Base-by-base conservation (phyloP, 2,888 invertebrate genomes). In the Mythimna loreyi region DNA sequence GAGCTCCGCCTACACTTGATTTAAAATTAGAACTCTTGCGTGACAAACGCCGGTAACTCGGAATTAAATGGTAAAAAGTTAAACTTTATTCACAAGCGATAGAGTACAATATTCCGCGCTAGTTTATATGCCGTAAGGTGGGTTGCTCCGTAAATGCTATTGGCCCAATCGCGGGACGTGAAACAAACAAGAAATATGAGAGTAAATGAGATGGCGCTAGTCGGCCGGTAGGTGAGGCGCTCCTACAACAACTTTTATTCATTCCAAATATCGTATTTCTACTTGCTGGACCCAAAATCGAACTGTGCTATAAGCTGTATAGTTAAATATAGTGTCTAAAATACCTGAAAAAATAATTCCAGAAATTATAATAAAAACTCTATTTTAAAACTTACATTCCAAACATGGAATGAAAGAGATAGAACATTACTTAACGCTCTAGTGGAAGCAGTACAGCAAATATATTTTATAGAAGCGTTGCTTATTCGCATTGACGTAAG, bases 1-100 rank as follows among this genome's bases (percentile, higher is more conserved):
- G 92, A 92, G 93, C 96, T 94, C 96, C 96, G 96, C 96, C 96
- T 96, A 96, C 96, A 94, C 95, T 95, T 94, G 94, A 94, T 95
- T 96, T 95, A 95, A 96, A 96, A 96, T 96, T 95, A 95, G 95
- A 96, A 96, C 94, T 94, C 94, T 94, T 93, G 94, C 94, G 91
- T 95, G 95, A 95, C 95, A 95, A 95, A 95, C 94, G 95, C 94
- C 94, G 94, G 93, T 92, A 94, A 93, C 94, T 92, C 91, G 87
- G 89, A 92, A 92, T 94, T 93, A 93, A 92, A 95, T 92, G 91
- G 87, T 92, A 92, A 94, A 94, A 94, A 94, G 94, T 94, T 95
- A 94, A 95, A 94, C 95, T 95, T 94, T 96, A 95, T 95, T 89
- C 85, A 85, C 89, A 91, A 91, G 95, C 84, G 81, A 91, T 95